Evolutionary conservation across 2,888 invertebrate species (phyloP).

Genomic region (Anthrax anthrax): DNA sequence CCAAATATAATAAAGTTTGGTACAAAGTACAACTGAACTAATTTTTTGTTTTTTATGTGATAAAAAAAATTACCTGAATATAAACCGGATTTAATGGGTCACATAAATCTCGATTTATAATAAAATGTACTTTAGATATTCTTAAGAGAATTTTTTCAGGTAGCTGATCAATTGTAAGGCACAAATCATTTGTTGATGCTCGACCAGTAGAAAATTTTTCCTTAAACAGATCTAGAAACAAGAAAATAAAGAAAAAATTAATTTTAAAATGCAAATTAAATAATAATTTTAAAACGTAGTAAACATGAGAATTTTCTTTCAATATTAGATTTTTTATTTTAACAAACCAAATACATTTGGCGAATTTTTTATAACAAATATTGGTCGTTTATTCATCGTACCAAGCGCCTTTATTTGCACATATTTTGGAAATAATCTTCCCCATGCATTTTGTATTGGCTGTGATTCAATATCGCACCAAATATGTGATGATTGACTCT

Average conservation of each 20-base stretch:
- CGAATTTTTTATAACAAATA: conserved; percentile 22
- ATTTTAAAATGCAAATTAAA: background rate
- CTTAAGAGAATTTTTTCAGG: conserved; percentile 27
- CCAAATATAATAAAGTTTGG: too few species aligned
- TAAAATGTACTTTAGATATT: conserved; percentile 40
- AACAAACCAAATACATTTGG: conserved; percentile 27
- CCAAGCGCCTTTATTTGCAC: conserved; percentile 30
- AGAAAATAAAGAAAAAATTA: background rate
- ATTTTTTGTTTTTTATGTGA: too few species aligned
- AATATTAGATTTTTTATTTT: too few species aligned
- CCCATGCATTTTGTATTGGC: conserved; percentile 31
- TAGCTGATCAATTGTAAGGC: conserved; percentile 26
- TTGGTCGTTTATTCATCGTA: conserved; percentile 25
- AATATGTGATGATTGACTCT: conserved; percentile 25
- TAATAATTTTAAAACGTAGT: background rate
- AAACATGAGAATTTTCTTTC: too few species aligned
- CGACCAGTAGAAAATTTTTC: conserved; percentile 36
- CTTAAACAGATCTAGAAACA: conserved; percentile 27
- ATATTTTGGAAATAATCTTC: conserved; percentile 30
- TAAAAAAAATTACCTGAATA: conserved; percentile 23
- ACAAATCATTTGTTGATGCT: conserved; percentile 31
- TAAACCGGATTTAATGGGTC: conserved; percentile 31
- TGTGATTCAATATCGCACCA: conserved; percentile 32
- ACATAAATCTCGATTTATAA: conserved; percentile 30
- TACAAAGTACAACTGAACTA: too few species aligned